Evolutionary conservation across 2,888 invertebrate genomes (phyloP).

Genomic region (Heliconius cydno): DNA sequence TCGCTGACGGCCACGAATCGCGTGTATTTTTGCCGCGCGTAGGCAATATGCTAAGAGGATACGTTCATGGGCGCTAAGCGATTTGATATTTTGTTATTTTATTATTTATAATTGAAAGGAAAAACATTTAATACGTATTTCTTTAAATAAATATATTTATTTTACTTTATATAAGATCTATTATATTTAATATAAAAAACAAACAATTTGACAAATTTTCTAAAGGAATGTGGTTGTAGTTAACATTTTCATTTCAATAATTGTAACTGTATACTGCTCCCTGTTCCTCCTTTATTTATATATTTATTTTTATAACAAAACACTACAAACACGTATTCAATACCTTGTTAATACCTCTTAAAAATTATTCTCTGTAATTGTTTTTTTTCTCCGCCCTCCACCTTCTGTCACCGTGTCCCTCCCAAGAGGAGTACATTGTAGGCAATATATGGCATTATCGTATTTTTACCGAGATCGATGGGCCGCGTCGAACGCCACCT

Average conservation of each 20-base stretch:
- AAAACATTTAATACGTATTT: too few species aligned
- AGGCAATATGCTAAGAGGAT: slow-evolving; percentile 47
- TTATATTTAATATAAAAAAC: too few species aligned
- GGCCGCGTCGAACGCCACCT: slow-evolving; percentile 61
- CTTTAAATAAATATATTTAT: too few species aligned
- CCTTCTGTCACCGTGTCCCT: slow-evolving; percentile 18
- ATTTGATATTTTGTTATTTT: not conserved
- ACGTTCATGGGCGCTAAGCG: slow-evolving; percentile 31
- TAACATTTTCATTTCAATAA: too few species aligned
- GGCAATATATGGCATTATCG: slow-evolving; percentile 65
- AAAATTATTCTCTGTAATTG: not conserved
- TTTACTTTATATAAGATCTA: too few species aligned
- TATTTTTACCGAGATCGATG: slow-evolving; percentile 75
- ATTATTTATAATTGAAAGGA: too few species aligned
- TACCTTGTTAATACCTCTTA: too few species aligned
- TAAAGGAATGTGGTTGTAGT: too few species aligned
- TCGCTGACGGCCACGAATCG: slow-evolving; percentile 59
- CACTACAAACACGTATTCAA: not conserved
- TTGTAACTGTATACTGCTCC: too few species aligned
- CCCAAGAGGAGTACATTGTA: slow-evolving; percentile 49
- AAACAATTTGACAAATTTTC: too few species aligned
- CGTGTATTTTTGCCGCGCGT: slow-evolving; percentile 61
- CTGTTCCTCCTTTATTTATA: too few species aligned
- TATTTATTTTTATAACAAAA: too few species aligned
- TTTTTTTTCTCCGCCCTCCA: slow-evolving; percentile 27